Conservation (phyloP, 2,113 vertebrate genomes). For the Euleptes europaea region DNA sequence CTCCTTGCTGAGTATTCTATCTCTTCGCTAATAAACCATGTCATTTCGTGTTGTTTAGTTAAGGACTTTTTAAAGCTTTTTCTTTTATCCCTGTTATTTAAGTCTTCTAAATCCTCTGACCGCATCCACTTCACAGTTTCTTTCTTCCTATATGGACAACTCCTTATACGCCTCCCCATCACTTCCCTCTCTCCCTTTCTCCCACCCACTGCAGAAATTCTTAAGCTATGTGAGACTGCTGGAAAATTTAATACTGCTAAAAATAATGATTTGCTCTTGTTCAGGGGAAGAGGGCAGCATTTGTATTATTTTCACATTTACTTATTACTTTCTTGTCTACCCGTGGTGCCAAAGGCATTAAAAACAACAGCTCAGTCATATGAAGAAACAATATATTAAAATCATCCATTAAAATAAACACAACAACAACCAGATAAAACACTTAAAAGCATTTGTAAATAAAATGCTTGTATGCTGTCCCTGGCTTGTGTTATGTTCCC, state of each 20-base stretch:
- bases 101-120: neutral
- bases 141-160: constrained; percentile 19
- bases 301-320: constrained; percentile 4
- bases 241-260: neutral
- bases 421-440: neutral
- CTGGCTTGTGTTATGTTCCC: too few relatives aligned
- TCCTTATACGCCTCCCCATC: neutral
- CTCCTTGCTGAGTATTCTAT: neutral
- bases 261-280: neutral
- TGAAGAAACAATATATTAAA: neutral
- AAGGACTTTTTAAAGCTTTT: neutral
- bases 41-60: neutral
- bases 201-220: neutral
- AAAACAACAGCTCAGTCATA: neutral
- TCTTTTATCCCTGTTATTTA: neutral
- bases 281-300: neutral
- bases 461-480: too few relatives aligned
- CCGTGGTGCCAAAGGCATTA: neutral
- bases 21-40: neutral
- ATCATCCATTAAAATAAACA: neutral
- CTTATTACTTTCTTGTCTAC: neutral
- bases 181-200: neutral
- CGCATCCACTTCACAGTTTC: neutral
- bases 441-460: neutral
- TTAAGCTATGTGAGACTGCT: neutral